phyloP scores from a whole-genome alignment of 2,888 invertebrate species.

The Phortica magna region DNA sequence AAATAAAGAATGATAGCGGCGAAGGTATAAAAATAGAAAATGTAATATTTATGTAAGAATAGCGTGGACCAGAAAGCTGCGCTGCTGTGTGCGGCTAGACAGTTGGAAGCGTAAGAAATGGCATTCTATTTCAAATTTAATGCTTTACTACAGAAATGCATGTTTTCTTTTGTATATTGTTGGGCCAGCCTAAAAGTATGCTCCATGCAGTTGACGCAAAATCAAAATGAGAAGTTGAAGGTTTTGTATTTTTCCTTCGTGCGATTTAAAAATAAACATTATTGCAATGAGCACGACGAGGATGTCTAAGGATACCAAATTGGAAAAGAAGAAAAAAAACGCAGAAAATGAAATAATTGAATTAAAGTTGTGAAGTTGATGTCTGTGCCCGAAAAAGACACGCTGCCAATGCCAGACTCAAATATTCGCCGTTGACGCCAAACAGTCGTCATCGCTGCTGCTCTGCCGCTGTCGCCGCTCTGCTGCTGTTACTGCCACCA shows the following conservation, averaged over 20 bases:
- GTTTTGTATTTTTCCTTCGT: neutral
- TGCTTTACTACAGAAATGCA: too few relatives aligned
- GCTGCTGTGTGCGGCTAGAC: too few relatives aligned
- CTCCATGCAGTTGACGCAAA: neutral
- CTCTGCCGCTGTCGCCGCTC: neutral
- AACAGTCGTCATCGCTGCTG: neutral
- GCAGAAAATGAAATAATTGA: conserved; percentile 4
- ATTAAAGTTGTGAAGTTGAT: neutral
- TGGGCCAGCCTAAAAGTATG: neutral
- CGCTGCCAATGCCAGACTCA: neutral
- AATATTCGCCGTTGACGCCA: neutral
- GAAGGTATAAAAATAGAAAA: neutral
- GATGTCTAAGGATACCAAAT: neutral
- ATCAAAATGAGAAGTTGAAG: too few relatives aligned
- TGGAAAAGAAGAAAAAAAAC: neutral
- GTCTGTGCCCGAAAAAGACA: neutral
- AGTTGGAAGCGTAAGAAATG: too few relatives aligned
- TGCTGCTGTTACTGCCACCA: neutral
- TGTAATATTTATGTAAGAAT: neutral
- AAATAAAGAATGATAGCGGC: conserved; percentile 29
- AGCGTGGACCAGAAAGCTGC: neutral
- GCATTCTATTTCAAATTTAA: too few relatives aligned
- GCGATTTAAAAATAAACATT: conserved; percentile 1
- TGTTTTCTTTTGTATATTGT: too few relatives aligned
- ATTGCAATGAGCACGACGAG: neutral